phyloP scores from a whole-genome alignment of 2,113 vertebrate species.

The Coracopsis vasa region DNA sequence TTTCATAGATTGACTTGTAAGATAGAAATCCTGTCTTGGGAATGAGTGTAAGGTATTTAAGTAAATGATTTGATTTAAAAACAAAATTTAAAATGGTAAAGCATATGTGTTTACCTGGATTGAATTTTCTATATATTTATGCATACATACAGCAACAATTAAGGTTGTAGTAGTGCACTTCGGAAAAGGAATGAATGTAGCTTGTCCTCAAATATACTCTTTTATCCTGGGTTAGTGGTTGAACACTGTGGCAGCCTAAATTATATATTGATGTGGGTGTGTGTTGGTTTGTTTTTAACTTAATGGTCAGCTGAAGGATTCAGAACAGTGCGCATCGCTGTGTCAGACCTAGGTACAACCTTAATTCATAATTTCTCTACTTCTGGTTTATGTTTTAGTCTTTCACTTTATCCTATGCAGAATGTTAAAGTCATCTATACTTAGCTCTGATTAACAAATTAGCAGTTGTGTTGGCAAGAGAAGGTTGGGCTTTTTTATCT shows the following conservation, averaged over 20 bases:
- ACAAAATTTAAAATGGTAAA: neutral
- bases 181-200: rapidly evolving
- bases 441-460: neutral
- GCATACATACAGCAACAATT: neutral
- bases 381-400: neutral
- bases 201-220: neutral
- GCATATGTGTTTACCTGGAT: neutral
- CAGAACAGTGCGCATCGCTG: neutral
- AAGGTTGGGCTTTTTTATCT: neutral
- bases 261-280: neutral
- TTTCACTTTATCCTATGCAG: neutral
- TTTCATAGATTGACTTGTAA: neutral
- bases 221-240: neutral
- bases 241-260: neutral
- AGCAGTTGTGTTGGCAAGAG: neutral
- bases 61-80: neutral
- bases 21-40: neutral
- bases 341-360: neutral
- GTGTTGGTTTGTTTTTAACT: neutral
- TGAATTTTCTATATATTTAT: neutral
- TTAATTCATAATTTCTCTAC: neutral
- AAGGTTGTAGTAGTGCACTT: neutral
- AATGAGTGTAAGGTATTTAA: neutral
- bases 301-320: neutral
- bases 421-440: neutral